Evolutionary conservation across 53 echinoderm and acorn worm species (phyloP), one percentile per base, ranked within the genome.

Genomic region (Hippasteria phrygiana): DNA sequence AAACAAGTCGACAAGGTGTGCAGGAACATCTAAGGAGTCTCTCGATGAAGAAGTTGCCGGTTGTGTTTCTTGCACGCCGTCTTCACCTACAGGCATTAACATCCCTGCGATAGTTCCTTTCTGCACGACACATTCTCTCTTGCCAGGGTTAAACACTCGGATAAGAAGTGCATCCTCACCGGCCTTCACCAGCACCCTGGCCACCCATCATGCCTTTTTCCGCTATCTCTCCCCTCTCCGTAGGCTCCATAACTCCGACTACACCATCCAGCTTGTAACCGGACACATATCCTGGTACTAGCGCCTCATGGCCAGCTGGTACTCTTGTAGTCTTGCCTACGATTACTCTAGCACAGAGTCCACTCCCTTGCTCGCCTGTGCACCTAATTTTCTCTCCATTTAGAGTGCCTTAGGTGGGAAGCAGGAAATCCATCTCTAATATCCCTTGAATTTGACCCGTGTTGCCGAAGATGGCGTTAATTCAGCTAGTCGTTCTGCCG

Each of bases 91-190:
- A 1, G 89, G 86, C 17, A 70, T 89, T 3, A 89, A 14, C 7
- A 17, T 42, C 0, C 93, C 93, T 17, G 86, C 79, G 41, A 40
- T 35, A 0, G 78, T 89, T n/a, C 73, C 85, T 34, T 54, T 43
- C 32, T 75, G 51, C 17, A 93, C 55, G 0, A 73, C 63, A 7
- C 77, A 43, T 36, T 54, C 55, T 4, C 82, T 42, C 22, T 29
- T 28, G 1, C 86, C 77, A 29, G 93, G 92, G 71, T 92, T 92
- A 34, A 38, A 92, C 7, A 92, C 54, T 71, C 85, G 34, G 14
- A 75, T 66, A 1, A 87, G 91, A 5, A 91, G 39, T 28, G 29
- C 26, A 46, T 17, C 27, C 33, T 66, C 43, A 16, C 17, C 35
- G 1, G 48, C 51, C 5, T 27, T 12, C 16, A 83, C 88, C 42